Evolutionary conservation across 2,888 invertebrate species (phyloP), one percentile per base, ranked within the genome.

Genomic region (Caenorhabditis sp.): DNA sequence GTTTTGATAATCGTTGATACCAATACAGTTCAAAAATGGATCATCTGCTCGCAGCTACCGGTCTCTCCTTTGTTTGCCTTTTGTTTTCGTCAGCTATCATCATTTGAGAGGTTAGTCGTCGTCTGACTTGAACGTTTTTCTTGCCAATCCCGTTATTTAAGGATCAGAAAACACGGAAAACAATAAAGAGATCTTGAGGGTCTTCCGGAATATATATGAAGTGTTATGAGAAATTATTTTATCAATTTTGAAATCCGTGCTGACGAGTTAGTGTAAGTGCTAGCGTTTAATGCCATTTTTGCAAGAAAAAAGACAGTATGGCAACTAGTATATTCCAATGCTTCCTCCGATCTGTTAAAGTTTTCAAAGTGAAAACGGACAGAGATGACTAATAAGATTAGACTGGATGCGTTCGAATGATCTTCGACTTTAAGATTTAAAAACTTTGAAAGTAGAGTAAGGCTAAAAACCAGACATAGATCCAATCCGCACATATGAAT

Each of bases 21-120:
- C 58, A 50, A 77, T 69, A 69, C 62, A 50, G 56, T 50, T 69
- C 69, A 35, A 55, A 64, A 69, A 78, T 51, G 55, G 71, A 79
- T 79, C 71, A 79, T 71, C 79, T 71, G 65, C 65, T 79, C 61
- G 50, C 53, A 32, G 60, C 60, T 79, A 71, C 79, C 79, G 79
- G 79, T 69, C 51, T 50, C 20, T 55, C 61, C 37, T 60, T 65
- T 79, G 40, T 79, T 79, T 71, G 67, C 35, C 37, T 60, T 64
- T 55, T 70, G 70, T 78, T 69, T 64, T 50, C 69, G 60, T 62
- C 56, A 56, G 56, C 28, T 15, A 65, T 18, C 51, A 50, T 76
- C 61, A 61, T 51, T 61, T 51, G 50, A 62, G 67, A 62, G 58
- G 65, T 74, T 74, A 65, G 47, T 67, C 56, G 18, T 13, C 18